Evolutionary conservation across 1,140 invertebrate species (phyloP), one percentile per base, ranked within the genome.

Genomic region (Glomeris maerens): DNA sequence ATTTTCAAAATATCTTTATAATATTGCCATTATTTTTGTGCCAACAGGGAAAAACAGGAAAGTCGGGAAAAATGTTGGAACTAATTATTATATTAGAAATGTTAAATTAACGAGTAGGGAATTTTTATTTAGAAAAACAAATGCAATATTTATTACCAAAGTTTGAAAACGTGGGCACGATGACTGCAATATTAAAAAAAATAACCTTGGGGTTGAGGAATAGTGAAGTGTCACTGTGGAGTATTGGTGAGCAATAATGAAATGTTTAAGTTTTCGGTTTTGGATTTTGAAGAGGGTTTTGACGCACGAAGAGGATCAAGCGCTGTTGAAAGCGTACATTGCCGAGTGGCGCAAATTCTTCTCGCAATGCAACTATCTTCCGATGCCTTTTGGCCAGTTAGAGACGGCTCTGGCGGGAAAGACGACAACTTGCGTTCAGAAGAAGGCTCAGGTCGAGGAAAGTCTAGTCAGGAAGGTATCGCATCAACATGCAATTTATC

Each of bases 301-400:
- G 53, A 78, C 84, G 20, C 86, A 92, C 62, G 76, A 88, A 53
- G 91, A 96, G 63, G 92, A 97, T 61, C 88, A 94, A 65, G 89
- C 92, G 4, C 71, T 97, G 22, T 70, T 98, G 3, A 92, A 92
- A 69, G 87, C 92, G 5, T 98, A 98, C 62, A 96, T 97, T 59
- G 78, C 79, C 5, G 92, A 96, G 69, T 98, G 93, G 93, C 76
- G 87, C 38, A 95, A 94, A 62, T 98, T 97, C 72, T 96, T 96
- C 65, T 90, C 90, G 4, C 92, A 97, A 65, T 96, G 92, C 68
- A 84, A 88, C 66, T 97, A 95, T 71, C 72, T 97, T 58, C 92
- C 93, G 2, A 89, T 91, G 54, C 93, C 93, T 10, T 98, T 98
- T 74, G 78, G 81, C 41, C 89, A 92, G 66, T 70, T 97, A 53